A percentile compares a stretch with the other conserved stretches of the same genome.
phyloP scores from a whole-genome alignment of 2,888 invertebrate species.

The Coelinius sp. region DNA sequence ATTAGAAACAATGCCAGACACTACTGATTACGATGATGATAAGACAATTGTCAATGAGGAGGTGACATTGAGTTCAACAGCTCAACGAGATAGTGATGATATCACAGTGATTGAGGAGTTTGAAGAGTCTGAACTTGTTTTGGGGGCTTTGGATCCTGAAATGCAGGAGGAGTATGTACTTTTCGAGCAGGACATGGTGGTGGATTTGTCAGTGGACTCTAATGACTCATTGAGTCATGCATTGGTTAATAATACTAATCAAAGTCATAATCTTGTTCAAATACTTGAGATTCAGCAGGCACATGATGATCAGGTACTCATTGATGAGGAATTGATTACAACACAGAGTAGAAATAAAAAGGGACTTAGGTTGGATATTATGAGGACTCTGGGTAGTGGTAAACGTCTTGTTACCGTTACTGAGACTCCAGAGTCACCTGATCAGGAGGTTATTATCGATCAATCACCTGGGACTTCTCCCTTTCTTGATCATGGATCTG shows the following conservation, averaged over 20 bases:
- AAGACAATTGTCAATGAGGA: slow-evolving; percentile 75
- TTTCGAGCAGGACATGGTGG: slow-evolving; percentile 76
- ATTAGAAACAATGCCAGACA: slow-evolving; percentile 71
- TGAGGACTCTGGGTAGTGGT: slow-evolving; percentile 68
- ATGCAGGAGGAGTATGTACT: slow-evolving; percentile 77
- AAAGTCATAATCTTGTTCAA: slow-evolving; percentile 66
- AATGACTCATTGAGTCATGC: slow-evolving; percentile 73
- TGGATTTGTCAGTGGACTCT: slow-evolving; percentile 74
- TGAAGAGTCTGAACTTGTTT: slow-evolving; percentile 73
- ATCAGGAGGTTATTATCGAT: slow-evolving; percentile 72
- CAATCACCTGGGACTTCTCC: slow-evolving; percentile 68
- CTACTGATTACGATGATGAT: slow-evolving; percentile 76
- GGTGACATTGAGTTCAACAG: slow-evolving; percentile 75
- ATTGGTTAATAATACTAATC: slow-evolving; percentile 65
- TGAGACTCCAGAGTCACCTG: slow-evolving; percentile 74
- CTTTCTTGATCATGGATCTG: slow-evolving; percentile 66
- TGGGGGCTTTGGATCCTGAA: slow-evolving; percentile 75
- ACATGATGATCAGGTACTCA: slow-evolving; percentile 57
- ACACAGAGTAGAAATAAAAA: slow-evolving; percentile 62
- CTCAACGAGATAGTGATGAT: slow-evolving; percentile 74
- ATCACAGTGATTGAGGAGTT: slow-evolving; percentile 75
- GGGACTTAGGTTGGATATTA: slow-evolving; percentile 61
- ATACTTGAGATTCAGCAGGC: slow-evolving; percentile 66
- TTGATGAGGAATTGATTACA: slow-evolving; percentile 61
- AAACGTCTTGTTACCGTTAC: slow-evolving; percentile 69